These are phyloP conservation scores for Romanogobio albipinnatus DNA, from an alignment of 2,113 vertebrate genomes.

Conservation along the genomic window DNA sequence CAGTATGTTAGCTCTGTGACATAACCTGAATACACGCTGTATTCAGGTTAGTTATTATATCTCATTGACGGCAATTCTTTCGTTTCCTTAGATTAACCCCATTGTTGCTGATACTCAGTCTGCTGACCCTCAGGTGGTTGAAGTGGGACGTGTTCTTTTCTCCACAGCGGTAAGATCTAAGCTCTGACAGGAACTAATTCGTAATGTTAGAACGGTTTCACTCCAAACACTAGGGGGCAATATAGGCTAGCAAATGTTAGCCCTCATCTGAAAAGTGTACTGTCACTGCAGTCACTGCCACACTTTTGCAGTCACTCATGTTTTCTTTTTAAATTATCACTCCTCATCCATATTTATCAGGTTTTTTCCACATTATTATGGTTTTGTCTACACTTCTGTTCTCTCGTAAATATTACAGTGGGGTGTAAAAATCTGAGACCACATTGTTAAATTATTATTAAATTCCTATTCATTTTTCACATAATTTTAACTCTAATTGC, in stretches of 20 bases:
- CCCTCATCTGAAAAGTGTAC: background rate
- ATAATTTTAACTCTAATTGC: background rate
- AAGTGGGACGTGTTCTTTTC: conserved; percentile 69
- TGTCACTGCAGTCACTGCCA: background rate
- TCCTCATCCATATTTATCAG: background rate
- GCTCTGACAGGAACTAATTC: background rate
- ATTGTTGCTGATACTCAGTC: conserved; percentile 78
- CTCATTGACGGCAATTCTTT: background rate
- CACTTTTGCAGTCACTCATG: background rate
- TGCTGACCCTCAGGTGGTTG: conserved; percentile 77
- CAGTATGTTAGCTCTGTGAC: background rate
- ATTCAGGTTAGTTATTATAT: background rate
- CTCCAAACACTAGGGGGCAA: conserved; percentile 60
- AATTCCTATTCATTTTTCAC: background rate
- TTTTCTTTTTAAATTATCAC: background rate
- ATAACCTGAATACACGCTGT: too few species aligned
- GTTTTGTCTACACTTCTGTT: background rate
- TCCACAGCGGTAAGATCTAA: conserved; percentile 54
- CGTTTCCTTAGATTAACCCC: conserved; percentile 81
- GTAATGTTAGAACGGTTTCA: background rate
- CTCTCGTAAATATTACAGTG: background rate
- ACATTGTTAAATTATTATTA: background rate
- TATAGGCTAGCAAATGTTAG: conserved; percentile 46
- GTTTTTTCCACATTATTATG: background rate
- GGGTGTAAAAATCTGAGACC: background rate